Conservation (phyloP, 2,888 invertebrate genomes). For the Ophraella communa region DNA sequence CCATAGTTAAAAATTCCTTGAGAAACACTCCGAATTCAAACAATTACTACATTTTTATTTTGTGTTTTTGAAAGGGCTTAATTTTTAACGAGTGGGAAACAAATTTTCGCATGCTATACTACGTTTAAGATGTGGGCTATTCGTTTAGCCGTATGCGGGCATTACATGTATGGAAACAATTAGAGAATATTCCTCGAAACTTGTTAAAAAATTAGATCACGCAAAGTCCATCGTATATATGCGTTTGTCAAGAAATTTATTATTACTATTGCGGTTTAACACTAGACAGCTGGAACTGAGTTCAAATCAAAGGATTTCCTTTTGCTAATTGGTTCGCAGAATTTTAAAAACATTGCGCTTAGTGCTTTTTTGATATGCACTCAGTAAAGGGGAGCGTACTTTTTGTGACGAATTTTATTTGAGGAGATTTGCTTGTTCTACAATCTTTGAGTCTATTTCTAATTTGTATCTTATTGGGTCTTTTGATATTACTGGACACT, state of each 20-base stretch:
- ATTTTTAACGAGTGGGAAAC: slow-evolving; percentile 35
- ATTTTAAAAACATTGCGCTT: too few species aligned
- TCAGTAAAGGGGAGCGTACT: too few species aligned
- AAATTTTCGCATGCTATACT: slow-evolving; percentile 33
- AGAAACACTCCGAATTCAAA: slow-evolving; percentile 6
- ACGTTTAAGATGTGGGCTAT: slow-evolving; percentile 33
- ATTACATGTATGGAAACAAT: slow-evolving; percentile 40
- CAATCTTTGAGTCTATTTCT: too few species aligned
- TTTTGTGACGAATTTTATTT: too few species aligned
- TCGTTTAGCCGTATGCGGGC: slow-evolving; percentile 35
- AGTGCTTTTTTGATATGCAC: too few species aligned
- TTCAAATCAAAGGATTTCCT: too few species aligned
- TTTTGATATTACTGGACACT: too few species aligned
- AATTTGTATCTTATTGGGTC: too few species aligned
- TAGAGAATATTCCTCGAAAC: slow-evolving; percentile 37
- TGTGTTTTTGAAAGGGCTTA: slow-evolving; percentile 20
- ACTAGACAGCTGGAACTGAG: background rate
- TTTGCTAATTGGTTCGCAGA: too few species aligned
- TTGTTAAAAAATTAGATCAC: slow-evolving; percentile 33
- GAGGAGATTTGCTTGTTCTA: too few species aligned
- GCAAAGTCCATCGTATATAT: slow-evolving; percentile 14
- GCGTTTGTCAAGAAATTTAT: slow-evolving; percentile 12
- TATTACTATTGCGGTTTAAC: slow-evolving; percentile 8
- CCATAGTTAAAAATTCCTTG: slow-evolving; percentile 8
- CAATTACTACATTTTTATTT: slow-evolving; percentile 14